A percentile compares a stretch with the other conserved stretches of the same genome.
Evolutionary conservation across 2,113 vertebrate species (phyloP).

Genomic region (Amphiprion percula): DNA sequence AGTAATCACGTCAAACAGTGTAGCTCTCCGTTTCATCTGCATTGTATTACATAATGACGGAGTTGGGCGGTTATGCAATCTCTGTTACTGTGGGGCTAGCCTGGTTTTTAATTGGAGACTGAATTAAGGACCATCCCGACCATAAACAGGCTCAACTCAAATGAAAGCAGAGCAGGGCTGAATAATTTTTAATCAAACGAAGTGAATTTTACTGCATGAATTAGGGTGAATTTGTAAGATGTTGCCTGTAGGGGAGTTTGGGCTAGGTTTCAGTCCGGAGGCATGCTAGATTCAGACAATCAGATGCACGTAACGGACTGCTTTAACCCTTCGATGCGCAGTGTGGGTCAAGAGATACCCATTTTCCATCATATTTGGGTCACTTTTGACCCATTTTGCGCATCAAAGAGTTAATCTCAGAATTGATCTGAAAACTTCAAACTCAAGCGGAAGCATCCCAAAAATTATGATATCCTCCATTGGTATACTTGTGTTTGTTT

Average conservation of each 20-base stretch:
- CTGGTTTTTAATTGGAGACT: conserved; percentile 63
- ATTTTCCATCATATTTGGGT: no score
- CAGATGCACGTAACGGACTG: not conserved
- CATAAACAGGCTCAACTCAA: conserved; percentile 37
- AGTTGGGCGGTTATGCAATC: conserved; percentile 61
- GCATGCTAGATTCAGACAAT: not conserved
- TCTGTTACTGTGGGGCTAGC: conserved; percentile 40
- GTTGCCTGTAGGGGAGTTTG: conserved; percentile 15
- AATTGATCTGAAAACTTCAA: not conserved
- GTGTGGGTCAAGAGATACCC: no score
- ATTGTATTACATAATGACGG: conserved; percentile 58
- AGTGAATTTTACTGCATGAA: not conserved
- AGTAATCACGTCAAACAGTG: conserved; percentile 42
- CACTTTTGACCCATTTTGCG: no score
- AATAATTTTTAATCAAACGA: conserved; percentile 12
- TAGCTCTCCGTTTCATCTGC: conserved; percentile 49
- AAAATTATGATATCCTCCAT: not conserved
- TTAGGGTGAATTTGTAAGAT: conserved; percentile 28
- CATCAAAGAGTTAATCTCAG: not conserved
- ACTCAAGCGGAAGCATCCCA: not conserved
- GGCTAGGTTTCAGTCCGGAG: not conserved
- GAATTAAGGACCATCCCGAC: conserved; percentile 43
- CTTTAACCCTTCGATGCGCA: not conserved
- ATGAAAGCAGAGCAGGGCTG: conserved; percentile 3
- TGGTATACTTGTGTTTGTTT: not conserved